Conservation (phyloP, 1,140 invertebrate species). For the Brachionus calyciflorus region DNA sequence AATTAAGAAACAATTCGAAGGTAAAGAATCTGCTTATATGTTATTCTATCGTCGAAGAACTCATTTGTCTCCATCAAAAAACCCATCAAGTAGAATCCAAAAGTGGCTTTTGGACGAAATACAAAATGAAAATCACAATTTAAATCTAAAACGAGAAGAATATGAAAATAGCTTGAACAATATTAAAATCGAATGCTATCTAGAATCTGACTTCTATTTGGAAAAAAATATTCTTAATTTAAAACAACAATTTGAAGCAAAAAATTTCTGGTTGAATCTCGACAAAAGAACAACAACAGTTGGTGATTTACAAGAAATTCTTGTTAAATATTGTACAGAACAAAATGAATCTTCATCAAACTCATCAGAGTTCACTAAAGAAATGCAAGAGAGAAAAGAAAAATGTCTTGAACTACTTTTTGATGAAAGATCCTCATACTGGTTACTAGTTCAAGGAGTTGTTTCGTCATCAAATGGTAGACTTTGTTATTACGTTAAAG, state of each 20-base stretch:
- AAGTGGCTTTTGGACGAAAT: neutral
- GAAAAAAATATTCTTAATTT: constrained; percentile 22
- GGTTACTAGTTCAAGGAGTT: constrained; percentile 1
- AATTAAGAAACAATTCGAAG: constrained; percentile 56
- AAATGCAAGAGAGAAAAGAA: constrained; percentile 1
- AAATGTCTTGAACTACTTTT: constrained; percentile 9
- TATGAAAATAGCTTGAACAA: constrained; percentile 7
- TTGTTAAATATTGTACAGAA: constrained; percentile 1
- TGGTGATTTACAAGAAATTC: neutral
- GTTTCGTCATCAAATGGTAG: neutral
- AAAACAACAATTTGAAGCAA: neutral
- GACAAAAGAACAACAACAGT: neutral
- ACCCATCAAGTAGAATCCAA: neutral
- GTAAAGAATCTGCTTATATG: constrained; percentile 60
- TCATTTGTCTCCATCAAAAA: constrained; percentile 48
- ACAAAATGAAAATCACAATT: constrained; percentile 51
- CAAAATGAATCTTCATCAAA: neutral
- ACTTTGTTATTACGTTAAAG: neutral
- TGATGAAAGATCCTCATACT: constrained; percentile 8
- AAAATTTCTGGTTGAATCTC: neutral
- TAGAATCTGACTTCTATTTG: neutral
- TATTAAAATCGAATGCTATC: constrained; percentile 30
- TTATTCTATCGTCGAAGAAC: constrained; percentile 56
- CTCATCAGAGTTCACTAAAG: neutral
- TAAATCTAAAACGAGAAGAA: constrained; percentile 52